phyloP scores from a whole-genome alignment of 2,888 invertebrate species.

The Cataglyphis cursor region DNA sequence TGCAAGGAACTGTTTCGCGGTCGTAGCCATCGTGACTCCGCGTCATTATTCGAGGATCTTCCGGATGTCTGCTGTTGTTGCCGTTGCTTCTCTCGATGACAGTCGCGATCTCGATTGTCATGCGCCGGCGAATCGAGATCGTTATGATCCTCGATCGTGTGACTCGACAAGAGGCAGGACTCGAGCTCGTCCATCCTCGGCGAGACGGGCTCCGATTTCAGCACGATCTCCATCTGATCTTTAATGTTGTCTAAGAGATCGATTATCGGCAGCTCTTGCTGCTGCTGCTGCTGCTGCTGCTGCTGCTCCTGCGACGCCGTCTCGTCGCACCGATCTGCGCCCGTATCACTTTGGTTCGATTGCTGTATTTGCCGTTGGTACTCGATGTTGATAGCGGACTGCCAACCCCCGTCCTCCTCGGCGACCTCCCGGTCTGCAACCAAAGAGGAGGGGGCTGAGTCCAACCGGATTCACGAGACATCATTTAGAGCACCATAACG shows the following conservation, averaged over 20 bases:
- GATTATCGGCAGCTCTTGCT: conserved; percentile 81
- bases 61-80: conserved; percentile 52
- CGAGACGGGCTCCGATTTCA: conserved; percentile 83
- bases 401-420: conserved; percentile 86
- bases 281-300: conserved; percentile 7
- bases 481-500: conserved; percentile 56
- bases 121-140: conserved; percentile 45
- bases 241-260: conserved; percentile 84
- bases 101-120: conserved; percentile 41
- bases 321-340: conserved; percentile 73
- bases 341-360: conserved; percentile 76
- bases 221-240: conserved; percentile 82
- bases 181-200: conserved; percentile 81
- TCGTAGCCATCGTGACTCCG: conserved; percentile 68
- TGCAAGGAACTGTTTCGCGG: conserved; percentile 64
- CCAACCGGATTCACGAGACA: conserved; percentile 79
- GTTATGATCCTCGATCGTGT: conserved; percentile 59
- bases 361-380: conserved; percentile 77
- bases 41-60: conserved; percentile 35
- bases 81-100: conserved; percentile 27
- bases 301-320: conserved; percentile 56
- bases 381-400: conserved; percentile 81
- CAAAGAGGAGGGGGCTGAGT: conserved; percentile 87
- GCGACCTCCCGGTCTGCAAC: conserved; percentile 87
- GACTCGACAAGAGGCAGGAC: conserved; percentile 77